These are phyloP conservation scores for Sebastes steindachneri DNA, from an alignment of 2,797 vertebrate genomes.

Conservation along the genomic window DNA sequence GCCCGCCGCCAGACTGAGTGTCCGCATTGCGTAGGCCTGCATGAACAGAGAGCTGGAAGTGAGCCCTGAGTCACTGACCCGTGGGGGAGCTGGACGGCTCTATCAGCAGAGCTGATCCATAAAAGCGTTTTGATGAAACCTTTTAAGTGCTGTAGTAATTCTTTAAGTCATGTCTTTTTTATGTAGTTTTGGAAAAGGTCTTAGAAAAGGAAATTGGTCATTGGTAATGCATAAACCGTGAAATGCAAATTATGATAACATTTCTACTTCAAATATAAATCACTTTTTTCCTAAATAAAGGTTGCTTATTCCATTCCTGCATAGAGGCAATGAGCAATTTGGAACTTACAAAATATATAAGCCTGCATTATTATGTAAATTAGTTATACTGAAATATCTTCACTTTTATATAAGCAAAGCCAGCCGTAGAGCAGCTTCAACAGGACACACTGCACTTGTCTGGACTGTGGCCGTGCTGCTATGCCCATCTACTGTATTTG, in stretches of 20 bases:
- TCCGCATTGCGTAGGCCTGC: conserved; percentile 74
- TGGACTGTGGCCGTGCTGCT: neutral
- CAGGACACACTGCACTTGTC: neutral
- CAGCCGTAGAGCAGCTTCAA: neutral
- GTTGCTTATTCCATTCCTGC: neutral
- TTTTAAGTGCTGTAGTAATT: conserved; percentile 54
- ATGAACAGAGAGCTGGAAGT: conserved; percentile 55
- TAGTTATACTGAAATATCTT: neutral
- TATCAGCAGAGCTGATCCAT: conserved; percentile 65
- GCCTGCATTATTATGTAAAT: neutral
- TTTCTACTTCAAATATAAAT: neutral
- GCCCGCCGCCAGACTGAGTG: conserved; percentile 54
- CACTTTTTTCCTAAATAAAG: neutral
- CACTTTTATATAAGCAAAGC: neutral
- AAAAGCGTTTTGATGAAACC: conserved; percentile 66
- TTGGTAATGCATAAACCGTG: neutral
- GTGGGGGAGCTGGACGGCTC: conserved; percentile 43
- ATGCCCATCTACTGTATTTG: neutral
- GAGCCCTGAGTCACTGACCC: conserved; percentile 63
- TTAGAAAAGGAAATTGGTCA: neutral
- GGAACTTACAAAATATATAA: neutral
- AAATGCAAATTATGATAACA: neutral
- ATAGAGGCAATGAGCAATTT: neutral
- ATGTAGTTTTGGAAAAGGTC: conserved; percentile 20
- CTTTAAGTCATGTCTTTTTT: conserved; percentile 15